Evolutionary conservation across 1,140 invertebrate genomes (phyloP).

Genomic region (Drosophila kurseongensis): DNA sequence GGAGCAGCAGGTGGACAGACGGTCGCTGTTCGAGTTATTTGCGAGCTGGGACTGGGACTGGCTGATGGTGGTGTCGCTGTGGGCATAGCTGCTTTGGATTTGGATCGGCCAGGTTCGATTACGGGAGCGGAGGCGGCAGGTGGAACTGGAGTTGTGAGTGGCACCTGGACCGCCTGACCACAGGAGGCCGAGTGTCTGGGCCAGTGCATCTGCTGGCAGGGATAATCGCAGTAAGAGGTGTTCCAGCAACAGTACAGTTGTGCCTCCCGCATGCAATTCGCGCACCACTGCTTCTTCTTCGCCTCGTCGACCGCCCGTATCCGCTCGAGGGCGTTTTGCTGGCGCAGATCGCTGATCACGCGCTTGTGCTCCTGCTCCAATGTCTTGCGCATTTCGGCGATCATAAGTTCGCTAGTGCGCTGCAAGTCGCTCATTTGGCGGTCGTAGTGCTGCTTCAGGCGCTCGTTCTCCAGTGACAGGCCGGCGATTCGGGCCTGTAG

Average conservation of each 20-base stretch:
- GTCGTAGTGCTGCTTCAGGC: conserved; percentile 86
- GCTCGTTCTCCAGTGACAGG: conserved; percentile 88
- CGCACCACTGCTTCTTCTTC: conserved; percentile 95
- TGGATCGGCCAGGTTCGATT: conserved; percentile 12
- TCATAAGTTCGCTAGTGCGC: conserved; percentile 82
- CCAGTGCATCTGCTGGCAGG: conserved; percentile 92
- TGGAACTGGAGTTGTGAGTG: background rate
- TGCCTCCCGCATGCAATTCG: conserved; percentile 93
- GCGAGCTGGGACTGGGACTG: conserved; percentile 3
- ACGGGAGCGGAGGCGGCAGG: background rate
- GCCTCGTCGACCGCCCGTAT: conserved; percentile 89
- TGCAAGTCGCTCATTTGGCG: conserved; percentile 85
- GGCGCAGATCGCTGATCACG: conserved; percentile 87
- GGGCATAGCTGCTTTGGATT: conserved; percentile 4
- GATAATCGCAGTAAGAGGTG: conserved; percentile 95
- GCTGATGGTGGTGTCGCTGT: background rate
- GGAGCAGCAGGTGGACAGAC: conserved; percentile 2
- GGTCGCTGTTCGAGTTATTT: conserved; percentile 14
- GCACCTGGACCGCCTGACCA: conserved; percentile 29
- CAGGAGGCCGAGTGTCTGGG: conserved; percentile 85
- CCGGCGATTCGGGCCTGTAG: conserved; percentile 86
- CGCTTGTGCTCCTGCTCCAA: conserved; percentile 89
- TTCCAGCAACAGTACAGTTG: conserved; percentile 98
- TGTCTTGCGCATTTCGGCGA: conserved; percentile 87
- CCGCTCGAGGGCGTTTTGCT: conserved; percentile 88